Evolutionary conservation across 2,113 vertebrate species (phyloP), one percentile per base, ranked within the genome.

Genomic region (Balaenoptera acutorostrata): DNA sequence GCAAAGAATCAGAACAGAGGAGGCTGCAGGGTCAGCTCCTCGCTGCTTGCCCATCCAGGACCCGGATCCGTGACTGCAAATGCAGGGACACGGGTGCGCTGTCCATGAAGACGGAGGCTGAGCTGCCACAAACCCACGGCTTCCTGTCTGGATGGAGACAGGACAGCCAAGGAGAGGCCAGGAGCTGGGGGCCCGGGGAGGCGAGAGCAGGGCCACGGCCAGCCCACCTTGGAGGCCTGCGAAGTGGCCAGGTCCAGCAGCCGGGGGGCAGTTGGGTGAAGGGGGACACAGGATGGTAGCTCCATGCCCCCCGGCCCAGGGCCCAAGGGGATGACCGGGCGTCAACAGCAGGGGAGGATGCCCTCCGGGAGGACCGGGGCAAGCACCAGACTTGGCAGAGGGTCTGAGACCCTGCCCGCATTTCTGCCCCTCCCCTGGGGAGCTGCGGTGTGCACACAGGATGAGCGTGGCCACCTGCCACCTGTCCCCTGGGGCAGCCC

Each of bases 51-150:
- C 72, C 31, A 2, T 23, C 75, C 21, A 21, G 31, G 46, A 23
- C 31, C 31, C 0, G 1, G 75, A 6, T 20, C 31, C 2, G 0
- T 1, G 1, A 31, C 29, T 20, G 0, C 74, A 33, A 4, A 21
- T 21, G 44, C 29, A 2, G 74, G 29, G 46, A 13, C 20, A 5
- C 11, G 39, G 13, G 71, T 17, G 52, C 52, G 69, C 69, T 41
- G 21, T 41, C 69, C 69, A 71, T 36, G 36, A 11, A 41, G 11
- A 41, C 39, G 4, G 39, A 27, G 71, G 71, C 39, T 0, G 12
- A 77, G 82, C 2, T 2, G 61, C 12, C 59, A 8, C 2, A 1
- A 7, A 8, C 17, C 5, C 15, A 46, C 0, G 6, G 29, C 59
- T 64, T 84, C 81, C 17, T 0, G 2, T 15, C 29, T 0, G 3